Evolutionary conservation across 2,888 invertebrate genomes (phyloP).

Genomic region (Trypoxylon attenuatum): DNA sequence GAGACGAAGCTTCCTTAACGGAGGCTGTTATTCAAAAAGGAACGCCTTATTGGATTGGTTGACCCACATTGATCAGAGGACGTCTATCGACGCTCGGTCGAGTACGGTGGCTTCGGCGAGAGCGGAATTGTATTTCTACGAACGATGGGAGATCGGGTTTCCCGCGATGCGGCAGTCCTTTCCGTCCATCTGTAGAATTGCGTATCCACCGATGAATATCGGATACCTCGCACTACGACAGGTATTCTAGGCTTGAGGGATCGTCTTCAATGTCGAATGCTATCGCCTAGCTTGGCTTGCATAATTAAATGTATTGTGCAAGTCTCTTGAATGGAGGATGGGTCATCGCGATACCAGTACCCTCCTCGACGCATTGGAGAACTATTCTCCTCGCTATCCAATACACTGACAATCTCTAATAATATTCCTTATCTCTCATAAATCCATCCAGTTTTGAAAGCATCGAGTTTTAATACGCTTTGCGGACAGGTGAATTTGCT

Average conservation of each 20-base stretch:
- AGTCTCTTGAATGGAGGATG: too few relatives aligned
- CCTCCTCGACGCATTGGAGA: too few relatives aligned
- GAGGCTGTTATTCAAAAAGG: background rate
- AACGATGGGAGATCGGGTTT: too few relatives aligned
- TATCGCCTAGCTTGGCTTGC: background rate
- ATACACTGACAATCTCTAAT: too few relatives aligned
- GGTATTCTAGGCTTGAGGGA: background rate
- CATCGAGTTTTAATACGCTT: too few relatives aligned
- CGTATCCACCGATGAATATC: background rate
- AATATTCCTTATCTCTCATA: too few relatives aligned
- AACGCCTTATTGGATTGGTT: background rate
- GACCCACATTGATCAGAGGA: background rate
- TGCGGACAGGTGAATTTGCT: too few relatives aligned
- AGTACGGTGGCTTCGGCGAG: background rate
- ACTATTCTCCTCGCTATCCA: too few relatives aligned
- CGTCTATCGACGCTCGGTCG: background rate
- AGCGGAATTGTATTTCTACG: constrained; percentile 6
- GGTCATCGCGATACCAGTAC: too few relatives aligned
- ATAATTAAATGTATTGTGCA: background rate
- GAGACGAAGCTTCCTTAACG: too few relatives aligned
- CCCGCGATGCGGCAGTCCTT: constrained; percentile 1
- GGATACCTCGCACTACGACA: background rate
- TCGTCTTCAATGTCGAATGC: background rate
- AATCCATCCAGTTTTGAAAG: too few relatives aligned
- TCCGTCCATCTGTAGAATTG: background rate